phyloP scores from a whole-genome alignment of 1,140 invertebrate species.

The Bombus difficillimus region DNA sequence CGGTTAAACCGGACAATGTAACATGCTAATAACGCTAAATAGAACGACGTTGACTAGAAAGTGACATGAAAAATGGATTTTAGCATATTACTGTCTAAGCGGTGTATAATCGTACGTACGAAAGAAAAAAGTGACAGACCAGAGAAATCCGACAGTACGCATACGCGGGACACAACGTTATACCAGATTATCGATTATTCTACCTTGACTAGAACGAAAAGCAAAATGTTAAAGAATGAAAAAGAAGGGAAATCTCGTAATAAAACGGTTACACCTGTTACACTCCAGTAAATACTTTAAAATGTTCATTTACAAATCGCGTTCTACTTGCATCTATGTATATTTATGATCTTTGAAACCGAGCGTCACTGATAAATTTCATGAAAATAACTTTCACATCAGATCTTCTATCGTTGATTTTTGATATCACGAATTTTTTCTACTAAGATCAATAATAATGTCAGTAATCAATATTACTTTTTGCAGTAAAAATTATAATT shows the following conservation, averaged over 20 bases:
- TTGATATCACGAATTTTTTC: not conserved
- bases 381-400: not conserved
- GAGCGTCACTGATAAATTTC: not conserved
- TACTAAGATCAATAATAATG: not conserved
- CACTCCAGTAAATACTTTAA: constrained; percentile 48
- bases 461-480: not conserved
- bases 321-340: constrained; percentile 45
- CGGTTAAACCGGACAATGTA: not conserved
- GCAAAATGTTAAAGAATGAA: not conserved
- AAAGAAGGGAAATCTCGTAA: constrained; percentile 51
- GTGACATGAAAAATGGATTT: not conserved
- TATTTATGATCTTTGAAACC: not conserved
- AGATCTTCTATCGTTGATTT: not conserved
- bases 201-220: not conserved
- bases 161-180: constrained; percentile 48
- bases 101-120: too few species aligned
- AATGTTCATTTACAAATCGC: constrained; percentile 43
- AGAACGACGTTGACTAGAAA: not conserved
- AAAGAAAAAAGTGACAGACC: not conserved
- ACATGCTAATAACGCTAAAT: not conserved
- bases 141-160: constrained; percentile 58
- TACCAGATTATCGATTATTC: constrained; percentile 69
- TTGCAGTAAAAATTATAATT: not conserved
- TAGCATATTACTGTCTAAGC: too few species aligned
- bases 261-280: constrained; percentile 63